Evolutionary conservation across 1,140 invertebrate species (phyloP).

Genomic region (Pseudomyrmex dendroicus): DNA sequence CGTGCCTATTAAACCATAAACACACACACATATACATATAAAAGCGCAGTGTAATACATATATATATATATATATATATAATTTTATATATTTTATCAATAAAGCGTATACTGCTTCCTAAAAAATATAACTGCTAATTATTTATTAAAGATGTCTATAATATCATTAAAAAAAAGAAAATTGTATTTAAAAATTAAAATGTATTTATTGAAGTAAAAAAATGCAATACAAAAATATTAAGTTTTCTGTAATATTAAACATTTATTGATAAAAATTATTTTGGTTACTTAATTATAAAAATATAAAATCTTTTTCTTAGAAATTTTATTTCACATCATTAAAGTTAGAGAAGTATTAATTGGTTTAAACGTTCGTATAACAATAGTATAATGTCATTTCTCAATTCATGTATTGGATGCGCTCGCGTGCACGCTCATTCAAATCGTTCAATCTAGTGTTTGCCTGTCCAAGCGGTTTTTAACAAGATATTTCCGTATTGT

Average conservation of each 20-base stretch:
- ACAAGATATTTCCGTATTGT: slow-evolving; percentile 78
- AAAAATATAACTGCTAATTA: too few relatives aligned
- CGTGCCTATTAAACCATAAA: slow-evolving; percentile 17
- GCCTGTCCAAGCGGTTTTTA: slow-evolving; percentile 71
- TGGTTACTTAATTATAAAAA: not conserved
- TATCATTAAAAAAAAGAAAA: too few relatives aligned
- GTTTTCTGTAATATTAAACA: not conserved
- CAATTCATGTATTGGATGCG: slow-evolving; percentile 67
- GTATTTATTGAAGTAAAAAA: not conserved
- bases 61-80: too few relatives aligned
- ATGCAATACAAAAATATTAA: not conserved
- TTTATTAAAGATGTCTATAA: too few relatives aligned
- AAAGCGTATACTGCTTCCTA: too few relatives aligned
- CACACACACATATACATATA: not conserved
- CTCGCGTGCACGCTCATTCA: slow-evolving; percentile 60
- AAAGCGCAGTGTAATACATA: slow-evolving; percentile 13
- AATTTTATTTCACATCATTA: not conserved
- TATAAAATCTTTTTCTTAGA: not conserved
- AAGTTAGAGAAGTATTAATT: not conserved
- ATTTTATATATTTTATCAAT: not conserved
- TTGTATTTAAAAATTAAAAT: not conserved
- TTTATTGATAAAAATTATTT: not conserved
- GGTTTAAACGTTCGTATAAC: slow-evolving; percentile 18
- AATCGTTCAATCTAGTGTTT: slow-evolving; percentile 65
- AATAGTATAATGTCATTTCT: slow-evolving; percentile 53